These are phyloP conservation scores for Edolisoma coerulescens DNA, from an alignment of 2,113 vertebrate genomes.

Conservation along the genomic window DNA sequence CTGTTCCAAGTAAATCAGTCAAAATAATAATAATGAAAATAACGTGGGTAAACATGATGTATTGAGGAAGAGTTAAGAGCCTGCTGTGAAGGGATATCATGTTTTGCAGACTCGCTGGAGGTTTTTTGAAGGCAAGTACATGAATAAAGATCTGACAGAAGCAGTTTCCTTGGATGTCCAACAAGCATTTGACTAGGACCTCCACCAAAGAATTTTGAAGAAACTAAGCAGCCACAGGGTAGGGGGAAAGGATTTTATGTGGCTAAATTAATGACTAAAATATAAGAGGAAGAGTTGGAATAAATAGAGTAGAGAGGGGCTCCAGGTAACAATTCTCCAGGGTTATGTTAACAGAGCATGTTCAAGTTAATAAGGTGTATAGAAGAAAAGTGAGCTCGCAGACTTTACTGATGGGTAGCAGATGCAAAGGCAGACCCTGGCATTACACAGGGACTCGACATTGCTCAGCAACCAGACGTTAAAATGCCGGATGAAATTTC, in stretches of 20 bases:
- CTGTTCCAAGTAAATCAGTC: background rate
- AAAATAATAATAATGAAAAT: background rate
- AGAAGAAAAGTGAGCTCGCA: background rate
- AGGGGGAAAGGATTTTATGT: background rate
- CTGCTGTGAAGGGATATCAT: background rate
- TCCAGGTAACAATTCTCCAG: background rate
- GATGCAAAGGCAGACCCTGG: background rate
- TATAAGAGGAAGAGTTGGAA: background rate
- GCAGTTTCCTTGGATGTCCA: background rate
- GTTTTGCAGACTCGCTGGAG: background rate
- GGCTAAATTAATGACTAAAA: background rate
- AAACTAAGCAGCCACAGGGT: background rate
- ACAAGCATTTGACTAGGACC: background rate
- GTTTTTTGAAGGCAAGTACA: background rate
- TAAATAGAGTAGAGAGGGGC: background rate
- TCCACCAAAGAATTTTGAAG: background rate
- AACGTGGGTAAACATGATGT: background rate
- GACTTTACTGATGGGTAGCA: background rate
- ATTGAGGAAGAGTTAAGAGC: background rate
- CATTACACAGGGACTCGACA: background rate
- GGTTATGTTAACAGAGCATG: background rate
- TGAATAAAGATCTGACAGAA: background rate
- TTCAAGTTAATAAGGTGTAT: background rate
- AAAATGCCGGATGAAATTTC: background rate
- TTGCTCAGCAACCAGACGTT: background rate